Base-by-base conservation (phyloP, 2,113 vertebrate species). In the Okapia johnstoni region DNA sequence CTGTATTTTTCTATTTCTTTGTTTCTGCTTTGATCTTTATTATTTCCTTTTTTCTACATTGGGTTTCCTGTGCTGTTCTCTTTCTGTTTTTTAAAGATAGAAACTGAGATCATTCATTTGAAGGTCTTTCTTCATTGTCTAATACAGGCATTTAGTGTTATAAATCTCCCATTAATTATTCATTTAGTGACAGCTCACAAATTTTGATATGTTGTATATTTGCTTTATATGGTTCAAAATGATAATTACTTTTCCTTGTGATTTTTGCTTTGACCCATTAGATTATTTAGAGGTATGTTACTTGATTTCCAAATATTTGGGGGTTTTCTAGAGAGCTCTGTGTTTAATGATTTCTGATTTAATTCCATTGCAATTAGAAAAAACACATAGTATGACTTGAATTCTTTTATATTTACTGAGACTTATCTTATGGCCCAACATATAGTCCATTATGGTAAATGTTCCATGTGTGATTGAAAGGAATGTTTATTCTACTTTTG, bases 201-300 rank as follows among this genome's bases (percentile, higher is more conserved):
- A 60, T 84, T 87, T 54, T 58, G 3, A 46, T 79, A 48, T 50
- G 40, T 28, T 52, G 6, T 57, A 3, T 76, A 79, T 70, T 93
- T 89, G 55, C 81, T 91, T 91, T n/a, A 85, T 50, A 88, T 52
- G 88, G 46, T 92, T 91, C 46, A 94, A 92, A 92, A 92, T 85
- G 43, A 3, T 55, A 85, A 55, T 19, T 61, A 73, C 26, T 81
- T 89, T 57, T 7, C 15, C 13, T 60, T 94, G 85, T 63, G 15
- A 92, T 85, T 95, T 85, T 13, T 93, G 36, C 28, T 87, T 70
- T 95, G 23, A 54, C 15, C 12, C 14, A 84, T 83, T 85, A 87
- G 28, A 58, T 61, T 93, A 79, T 88, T 83, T 80, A 89, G 28
- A 97, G 13, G 7, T 40, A 50, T n/a, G 1, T 85, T 91, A 83